Conservation (phyloP, 1,140 invertebrate genomes). For the Anastrepha ludens region DNA sequence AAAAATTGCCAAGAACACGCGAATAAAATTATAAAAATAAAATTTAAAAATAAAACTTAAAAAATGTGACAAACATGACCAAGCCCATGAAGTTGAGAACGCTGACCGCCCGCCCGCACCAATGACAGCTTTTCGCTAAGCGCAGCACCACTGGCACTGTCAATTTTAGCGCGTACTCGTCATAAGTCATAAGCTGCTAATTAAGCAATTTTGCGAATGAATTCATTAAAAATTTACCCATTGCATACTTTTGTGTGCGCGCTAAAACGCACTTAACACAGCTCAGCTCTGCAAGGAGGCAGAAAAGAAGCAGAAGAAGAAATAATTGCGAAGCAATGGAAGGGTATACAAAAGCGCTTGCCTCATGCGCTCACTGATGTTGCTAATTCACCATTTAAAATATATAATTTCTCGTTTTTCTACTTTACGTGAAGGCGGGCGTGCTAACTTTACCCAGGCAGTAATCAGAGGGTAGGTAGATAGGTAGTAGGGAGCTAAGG, state of each 20-base stretch:
- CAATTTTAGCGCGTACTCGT: conserved; percentile 37
- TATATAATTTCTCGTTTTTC: background rate
- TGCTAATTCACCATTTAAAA: conserved; percentile 22
- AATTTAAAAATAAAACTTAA: background rate
- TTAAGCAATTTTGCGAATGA: conserved; percentile 52
- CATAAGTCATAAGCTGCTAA: conserved; percentile 52
- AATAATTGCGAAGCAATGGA: background rate
- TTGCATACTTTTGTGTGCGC: conserved; percentile 42
- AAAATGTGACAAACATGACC: background rate
- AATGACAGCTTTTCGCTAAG: background rate
- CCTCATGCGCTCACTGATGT: background rate
- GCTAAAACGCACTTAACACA: conserved; percentile 30
- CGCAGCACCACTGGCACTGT: background rate
- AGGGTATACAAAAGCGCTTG: background rate
- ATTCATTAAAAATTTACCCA: conserved; percentile 49
- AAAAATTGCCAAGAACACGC: conserved; percentile 2
- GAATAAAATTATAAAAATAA: conserved; percentile 6
- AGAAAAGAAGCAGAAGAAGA: background rate
- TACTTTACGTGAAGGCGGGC: background rate
- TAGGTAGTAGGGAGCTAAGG: background rate
- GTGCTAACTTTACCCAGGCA: background rate
- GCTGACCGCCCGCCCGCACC: background rate
- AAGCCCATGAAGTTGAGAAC: background rate
- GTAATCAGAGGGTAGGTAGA: background rate
- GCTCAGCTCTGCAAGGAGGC: background rate